phyloP scores from a whole-genome alignment of 92 coral and sea anemone genomes.

The Galaxea fascicularis region DNA sequence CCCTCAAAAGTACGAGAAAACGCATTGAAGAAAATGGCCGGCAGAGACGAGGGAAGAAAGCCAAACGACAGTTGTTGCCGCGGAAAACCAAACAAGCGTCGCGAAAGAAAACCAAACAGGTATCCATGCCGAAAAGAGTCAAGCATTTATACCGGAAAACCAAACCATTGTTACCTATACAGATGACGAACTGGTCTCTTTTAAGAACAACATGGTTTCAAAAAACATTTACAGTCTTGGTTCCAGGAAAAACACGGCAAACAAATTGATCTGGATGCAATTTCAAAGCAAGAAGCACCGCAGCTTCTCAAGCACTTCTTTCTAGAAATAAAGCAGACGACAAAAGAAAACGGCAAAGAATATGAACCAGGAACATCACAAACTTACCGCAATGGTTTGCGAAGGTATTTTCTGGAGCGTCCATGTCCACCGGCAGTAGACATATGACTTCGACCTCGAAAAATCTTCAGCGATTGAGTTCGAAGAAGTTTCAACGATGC shows the following conservation, averaged over 20 bases:
- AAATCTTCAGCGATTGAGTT: slow-evolving; percentile 41
- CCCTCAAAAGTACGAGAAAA: no score
- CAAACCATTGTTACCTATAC: no score
- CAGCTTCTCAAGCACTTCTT: slow-evolving; percentile 64
- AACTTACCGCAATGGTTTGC: slow-evolving; percentile 62
- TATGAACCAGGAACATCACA: slow-evolving; percentile 62
- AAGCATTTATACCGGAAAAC: no score
- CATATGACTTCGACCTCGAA: slow-evolving; percentile 68
- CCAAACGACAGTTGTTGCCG: no score
- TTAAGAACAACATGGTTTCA: no score
- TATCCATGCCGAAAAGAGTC: no score
- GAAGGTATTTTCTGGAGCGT: slow-evolving; percentile 62
- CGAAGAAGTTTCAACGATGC: slow-evolving; percentile 55
- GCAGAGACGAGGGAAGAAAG: no score
- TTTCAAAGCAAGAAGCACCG: slow-evolving; percentile 53
- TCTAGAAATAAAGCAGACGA: slow-evolving; percentile 60
- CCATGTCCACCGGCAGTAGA: slow-evolving; percentile 72
- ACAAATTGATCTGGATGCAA: slow-evolving; percentile 32
- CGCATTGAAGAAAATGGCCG: no score
- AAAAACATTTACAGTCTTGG: no score
- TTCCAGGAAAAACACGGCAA: slow-evolving; percentile 55
- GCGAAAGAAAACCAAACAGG: no score
- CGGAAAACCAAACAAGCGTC: no score
- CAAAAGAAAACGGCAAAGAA: slow-evolving; percentile 59
- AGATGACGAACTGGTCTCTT: no score